Base-by-base conservation (phyloP, 2,797 vertebrate species). In the Malurus splendens region DNA sequence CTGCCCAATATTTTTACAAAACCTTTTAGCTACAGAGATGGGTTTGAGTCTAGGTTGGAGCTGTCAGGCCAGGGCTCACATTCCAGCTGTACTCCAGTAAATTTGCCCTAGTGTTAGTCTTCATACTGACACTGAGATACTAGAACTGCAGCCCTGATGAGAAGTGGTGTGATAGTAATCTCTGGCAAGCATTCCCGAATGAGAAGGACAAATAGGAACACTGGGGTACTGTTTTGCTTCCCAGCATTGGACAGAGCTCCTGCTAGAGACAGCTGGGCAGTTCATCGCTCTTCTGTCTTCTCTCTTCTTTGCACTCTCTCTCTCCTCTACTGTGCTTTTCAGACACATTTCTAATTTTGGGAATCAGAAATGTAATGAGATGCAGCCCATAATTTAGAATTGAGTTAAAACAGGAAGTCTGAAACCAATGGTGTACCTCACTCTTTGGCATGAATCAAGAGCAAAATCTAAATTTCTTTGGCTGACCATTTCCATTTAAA, bases 71-170 rank as follows among this genome's bases (percentile, higher is more conserved):
- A 30, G 86, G 87, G 88, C 90, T 94, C 82, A 62, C 18, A 73
- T 38, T 74, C 66, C 85, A 87, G 60, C 68, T 61, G 84, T 73
- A 73, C 15, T 92, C 89, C 81, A 92, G 91, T 73, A 94, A 91
- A 93, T 94, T 92, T 94, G 79, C 86, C 82, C 87, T 71, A 62
- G 60, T 90, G 79, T 78, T 93, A 90, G 87, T 94, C 89, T 91
- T 94, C 89, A 78, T 59, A 56, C 76, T 95, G 94, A 94, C 95
- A 96, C 92, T 90, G 94, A 96, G 94, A 94, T 95, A 95, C 85
- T 93, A 87, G 76, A 94, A 90, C 57, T 96, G 80, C 77, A 87
- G 54, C 77, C 68, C 84, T 68, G 89, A 48, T 27, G 84, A 95
- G 94, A 96, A 95, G 92, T 12, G 76, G 75, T 20, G 13, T 66